Conservation (phyloP, 2,797 vertebrate genomes). For the Lepus oiostolus region DNA sequence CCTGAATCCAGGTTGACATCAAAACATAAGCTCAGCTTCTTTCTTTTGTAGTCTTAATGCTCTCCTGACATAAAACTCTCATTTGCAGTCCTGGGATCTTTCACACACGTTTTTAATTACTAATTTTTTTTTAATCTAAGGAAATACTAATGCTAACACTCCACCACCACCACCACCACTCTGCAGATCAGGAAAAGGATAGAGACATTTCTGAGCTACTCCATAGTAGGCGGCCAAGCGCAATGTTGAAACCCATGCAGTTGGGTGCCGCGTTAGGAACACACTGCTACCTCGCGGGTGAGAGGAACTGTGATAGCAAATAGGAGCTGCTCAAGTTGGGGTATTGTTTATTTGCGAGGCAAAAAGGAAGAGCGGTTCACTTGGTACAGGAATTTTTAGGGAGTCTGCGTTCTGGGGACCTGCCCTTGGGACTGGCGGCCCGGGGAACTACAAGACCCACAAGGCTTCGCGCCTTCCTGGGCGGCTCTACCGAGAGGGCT, state of each 20-base stretch:
- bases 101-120: too few species aligned
- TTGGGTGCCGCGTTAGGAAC: constrained; percentile 16
- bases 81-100: too few species aligned
- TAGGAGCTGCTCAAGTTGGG: not conserved
- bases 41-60: too few species aligned
- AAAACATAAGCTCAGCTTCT: too few species aligned
- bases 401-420: not conserved
- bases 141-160: too few species aligned
- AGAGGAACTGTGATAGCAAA: not conserved
- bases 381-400: not conserved
- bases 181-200: constrained; percentile 7
- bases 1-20: too few species aligned
- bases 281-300: not conserved
- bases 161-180: not conserved
- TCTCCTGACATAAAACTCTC: too few species aligned
- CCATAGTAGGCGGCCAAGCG: not conserved
- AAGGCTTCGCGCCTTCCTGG: not conserved
- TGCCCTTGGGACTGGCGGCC: too few species aligned
- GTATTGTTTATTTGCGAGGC: too few species aligned
- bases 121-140: too few species aligned
- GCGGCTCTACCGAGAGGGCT: not conserved
- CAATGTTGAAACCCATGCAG: not conserved
- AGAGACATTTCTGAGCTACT: not conserved
- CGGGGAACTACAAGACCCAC: constrained; percentile 65
- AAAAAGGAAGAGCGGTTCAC: too few species aligned